phyloP scores from a whole-genome alignment of 2,113 vertebrate species.

The Lycocorax pyrrhopterus region DNA sequence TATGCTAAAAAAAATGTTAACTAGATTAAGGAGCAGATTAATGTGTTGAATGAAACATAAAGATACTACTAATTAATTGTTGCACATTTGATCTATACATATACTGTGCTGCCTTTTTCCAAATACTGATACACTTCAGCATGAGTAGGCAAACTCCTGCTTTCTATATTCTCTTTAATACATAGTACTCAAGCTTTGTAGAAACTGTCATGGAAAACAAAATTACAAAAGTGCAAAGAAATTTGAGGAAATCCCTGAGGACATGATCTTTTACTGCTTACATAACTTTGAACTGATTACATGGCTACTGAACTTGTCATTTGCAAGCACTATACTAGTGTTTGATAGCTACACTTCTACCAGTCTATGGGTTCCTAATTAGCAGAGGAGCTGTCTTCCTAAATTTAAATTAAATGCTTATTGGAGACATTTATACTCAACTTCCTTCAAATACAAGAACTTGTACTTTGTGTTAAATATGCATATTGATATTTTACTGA shows the following conservation, averaged over 20 bases:
- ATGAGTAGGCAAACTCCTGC: neutral
- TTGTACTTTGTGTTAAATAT: neutral
- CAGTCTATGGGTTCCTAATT: slow-evolving; percentile 8
- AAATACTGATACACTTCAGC: neutral
- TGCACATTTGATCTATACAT: neutral
- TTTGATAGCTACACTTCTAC: slow-evolving; percentile 1
- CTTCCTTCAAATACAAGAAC: neutral
- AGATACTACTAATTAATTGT: neutral
- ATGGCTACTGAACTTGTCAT: neutral
- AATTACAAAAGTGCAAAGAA: neutral
- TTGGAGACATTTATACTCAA: neutral
- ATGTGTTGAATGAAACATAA: neutral
- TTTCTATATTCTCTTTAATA: neutral
- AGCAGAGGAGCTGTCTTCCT: neutral
- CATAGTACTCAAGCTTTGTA: neutral
- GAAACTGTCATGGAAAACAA: neutral
- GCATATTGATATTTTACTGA: neutral
- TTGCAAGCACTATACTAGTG: neutral
- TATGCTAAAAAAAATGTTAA: neutral
- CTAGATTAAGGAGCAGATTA: neutral
- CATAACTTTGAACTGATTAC: slow-evolving; percentile 8
- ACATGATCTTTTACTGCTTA: neutral
- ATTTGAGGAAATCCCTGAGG: neutral
- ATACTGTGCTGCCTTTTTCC: neutral
- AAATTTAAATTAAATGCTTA: neutral